Conservation (phyloP, 2,888 invertebrate genomes). For the Pheosia tremula region DNA sequence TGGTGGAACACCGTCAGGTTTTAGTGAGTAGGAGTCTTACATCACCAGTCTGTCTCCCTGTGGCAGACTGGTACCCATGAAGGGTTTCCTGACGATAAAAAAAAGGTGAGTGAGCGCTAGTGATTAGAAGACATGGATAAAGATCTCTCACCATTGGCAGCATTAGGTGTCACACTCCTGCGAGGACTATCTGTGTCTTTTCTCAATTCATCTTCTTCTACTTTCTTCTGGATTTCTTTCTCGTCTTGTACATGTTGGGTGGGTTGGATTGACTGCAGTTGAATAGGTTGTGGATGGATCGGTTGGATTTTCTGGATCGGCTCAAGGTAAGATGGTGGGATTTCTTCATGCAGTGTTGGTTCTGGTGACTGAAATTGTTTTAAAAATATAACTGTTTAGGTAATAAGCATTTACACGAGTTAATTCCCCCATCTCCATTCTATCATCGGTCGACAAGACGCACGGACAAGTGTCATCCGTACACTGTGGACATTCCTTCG, state of each 20-base stretch:
- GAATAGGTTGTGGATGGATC: conserved; percentile 13
- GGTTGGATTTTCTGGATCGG: conserved; percentile 16
- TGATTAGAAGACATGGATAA: neutral
- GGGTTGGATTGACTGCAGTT: conserved; percentile 20
- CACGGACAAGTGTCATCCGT: too few relatives aligned
- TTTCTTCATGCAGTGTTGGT: conserved; percentile 61
- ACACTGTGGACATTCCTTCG: too few relatives aligned
- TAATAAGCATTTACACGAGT: too few relatives aligned
- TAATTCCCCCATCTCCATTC: too few relatives aligned
- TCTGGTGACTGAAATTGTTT: conserved; percentile 55
- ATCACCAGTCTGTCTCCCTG: too few relatives aligned
- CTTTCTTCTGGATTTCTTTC: conserved; percentile 51
- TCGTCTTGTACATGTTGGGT: conserved; percentile 38
- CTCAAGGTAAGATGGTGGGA: conserved; percentile 42
- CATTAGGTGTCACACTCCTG: conserved; percentile 76
- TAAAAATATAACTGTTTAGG: too few relatives aligned
- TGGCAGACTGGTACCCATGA: too few relatives aligned
- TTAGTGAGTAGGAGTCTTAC: too few relatives aligned
- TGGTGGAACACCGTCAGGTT: too few relatives aligned
- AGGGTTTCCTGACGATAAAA: too few relatives aligned
- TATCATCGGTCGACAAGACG: too few relatives aligned
- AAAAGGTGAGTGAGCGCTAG: too few relatives aligned
- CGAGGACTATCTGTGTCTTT: conserved; percentile 77
- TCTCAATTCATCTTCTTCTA: conserved; percentile 69
- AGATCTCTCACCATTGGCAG: conserved; percentile 63